These are phyloP conservation scores for Campaea margaritaria DNA, from an alignment of 2,888 invertebrate species.

Conservation along the genomic window DNA sequence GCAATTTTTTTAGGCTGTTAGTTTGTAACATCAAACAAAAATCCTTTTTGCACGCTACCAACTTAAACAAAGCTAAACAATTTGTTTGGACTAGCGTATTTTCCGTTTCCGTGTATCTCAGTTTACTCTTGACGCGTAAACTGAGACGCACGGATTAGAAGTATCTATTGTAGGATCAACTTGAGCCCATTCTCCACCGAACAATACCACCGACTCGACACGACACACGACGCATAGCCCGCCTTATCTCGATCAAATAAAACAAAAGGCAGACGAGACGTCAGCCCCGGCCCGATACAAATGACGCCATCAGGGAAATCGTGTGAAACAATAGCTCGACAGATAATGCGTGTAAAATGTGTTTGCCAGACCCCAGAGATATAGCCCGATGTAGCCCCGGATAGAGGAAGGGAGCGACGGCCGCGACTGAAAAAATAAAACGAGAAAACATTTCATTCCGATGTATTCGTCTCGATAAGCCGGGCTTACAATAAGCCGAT, in stretches of 20 bases:
- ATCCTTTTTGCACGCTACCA: background rate
- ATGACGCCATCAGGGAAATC: conserved; percentile 57
- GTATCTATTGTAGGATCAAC: conserved; percentile 1
- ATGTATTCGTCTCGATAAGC: conserved; percentile 24
- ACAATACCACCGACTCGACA: conserved; percentile 4
- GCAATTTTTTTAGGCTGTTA: no score
- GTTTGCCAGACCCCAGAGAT: conserved; percentile 45
- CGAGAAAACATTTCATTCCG: conserved; percentile 16
- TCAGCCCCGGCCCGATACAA: conserved; percentile 48
- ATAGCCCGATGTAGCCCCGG: conserved; percentile 13
- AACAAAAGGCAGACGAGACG: conserved; percentile 53
- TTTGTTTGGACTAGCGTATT: no score
- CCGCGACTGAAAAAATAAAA: conserved; percentile 21
- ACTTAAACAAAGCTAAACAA: background rate
- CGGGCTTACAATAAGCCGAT: conserved; percentile 16
- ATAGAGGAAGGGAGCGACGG: conserved; percentile 14
- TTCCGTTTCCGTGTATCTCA: no score
- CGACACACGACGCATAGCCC: conserved; percentile 8
- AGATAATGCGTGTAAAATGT: conserved; percentile 64
- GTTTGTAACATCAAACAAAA: no score
- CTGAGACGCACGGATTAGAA: background rate
- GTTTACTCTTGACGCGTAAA: background rate
- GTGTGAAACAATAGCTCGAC: conserved; percentile 62
- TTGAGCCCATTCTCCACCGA: background rate
- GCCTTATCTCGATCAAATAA: conserved; percentile 44